phyloP scores from a whole-genome alignment of 2,113 vertebrate species.

The Mus spicilegus region DNA sequence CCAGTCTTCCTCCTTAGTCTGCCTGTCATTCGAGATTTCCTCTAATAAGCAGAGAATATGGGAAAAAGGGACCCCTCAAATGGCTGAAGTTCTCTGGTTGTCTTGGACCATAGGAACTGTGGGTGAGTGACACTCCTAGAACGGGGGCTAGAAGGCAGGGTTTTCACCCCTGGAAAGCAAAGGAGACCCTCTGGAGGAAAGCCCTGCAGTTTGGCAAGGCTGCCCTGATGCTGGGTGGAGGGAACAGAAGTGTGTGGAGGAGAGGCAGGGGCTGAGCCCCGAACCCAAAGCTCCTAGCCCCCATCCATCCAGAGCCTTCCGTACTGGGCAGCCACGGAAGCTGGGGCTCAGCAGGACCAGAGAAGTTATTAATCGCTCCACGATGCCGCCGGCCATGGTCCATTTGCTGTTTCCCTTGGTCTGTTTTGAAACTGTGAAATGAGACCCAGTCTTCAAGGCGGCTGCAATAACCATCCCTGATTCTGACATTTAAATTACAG shows the following conservation, averaged over 20 bases:
- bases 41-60: constrained; percentile 65
- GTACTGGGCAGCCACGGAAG: background rate
- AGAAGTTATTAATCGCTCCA: constrained; percentile 72
- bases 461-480: constrained; percentile 81
- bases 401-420: constrained; percentile 81
- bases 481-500: constrained; percentile 90
- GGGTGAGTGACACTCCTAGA: background rate
- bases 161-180: background rate
- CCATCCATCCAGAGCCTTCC: background rate
- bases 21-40: constrained; percentile 41
- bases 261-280: background rate
- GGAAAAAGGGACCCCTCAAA: background rate
- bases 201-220: background rate
- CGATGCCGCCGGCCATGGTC: constrained; percentile 65
- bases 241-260: background rate
- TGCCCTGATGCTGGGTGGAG: background rate
- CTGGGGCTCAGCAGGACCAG: background rate
- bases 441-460: constrained; percentile 82
- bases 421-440: constrained; percentile 88
- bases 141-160: background rate
- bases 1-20: constrained; percentile 64
- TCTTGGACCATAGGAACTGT: background rate
- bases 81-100: background rate
- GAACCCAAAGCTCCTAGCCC: background rate
- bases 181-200: background rate